Evolutionary conservation across 2,113 vertebrate species (phyloP), one percentile per base, ranked within the genome.

Genomic region (Lucifuga dentata): DNA sequence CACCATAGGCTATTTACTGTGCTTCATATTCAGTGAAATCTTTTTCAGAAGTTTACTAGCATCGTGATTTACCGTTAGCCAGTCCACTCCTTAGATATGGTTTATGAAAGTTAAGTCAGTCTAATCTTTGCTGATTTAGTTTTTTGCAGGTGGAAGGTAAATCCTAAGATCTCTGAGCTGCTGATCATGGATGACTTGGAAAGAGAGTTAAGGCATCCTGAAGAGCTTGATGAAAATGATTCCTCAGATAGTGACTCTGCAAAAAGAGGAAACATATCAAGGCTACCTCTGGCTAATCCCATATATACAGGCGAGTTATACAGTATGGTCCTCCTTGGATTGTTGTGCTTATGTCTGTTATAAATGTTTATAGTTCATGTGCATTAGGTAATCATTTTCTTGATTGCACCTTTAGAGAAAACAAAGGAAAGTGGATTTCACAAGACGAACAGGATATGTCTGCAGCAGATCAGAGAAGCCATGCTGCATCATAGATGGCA

Each of bases 401-500:
- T 26, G 12, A 20, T 23, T 69, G 48, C 16, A 11, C 46, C 11
- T 65, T 17, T 16, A 93, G 91, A 62, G 49, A 40, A 2, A 1
- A 2, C 2, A 0, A 73, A 24, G 11, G 83, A 90, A 68, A 80
- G 66, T 51, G 93, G 90, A 33, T 96, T 97, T 81, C 91, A 67
- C 23, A 84, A 76, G 68, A 92, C 87, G 5, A 90, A 91, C 36
- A 86, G 85, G 20, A 13, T 39, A 0, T 99, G 96, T 76, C 89
- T 98, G 56, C 76, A 48, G 63, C 85, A 79, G 4, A 92, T 98
- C 58, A 93, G 93, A 55, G 92, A 95, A 53, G 95, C 95, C 1
- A 65, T 99, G 83, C 84, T 96, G 21, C 93, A 91, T 71, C 93
- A 95, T n/a, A 91, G 92, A 17, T 99, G 97, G 97, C 80, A 92